Evolutionary conservation across 2,797 vertebrate species (phyloP).

Genomic region (Crenuchus spilurus): DNA sequence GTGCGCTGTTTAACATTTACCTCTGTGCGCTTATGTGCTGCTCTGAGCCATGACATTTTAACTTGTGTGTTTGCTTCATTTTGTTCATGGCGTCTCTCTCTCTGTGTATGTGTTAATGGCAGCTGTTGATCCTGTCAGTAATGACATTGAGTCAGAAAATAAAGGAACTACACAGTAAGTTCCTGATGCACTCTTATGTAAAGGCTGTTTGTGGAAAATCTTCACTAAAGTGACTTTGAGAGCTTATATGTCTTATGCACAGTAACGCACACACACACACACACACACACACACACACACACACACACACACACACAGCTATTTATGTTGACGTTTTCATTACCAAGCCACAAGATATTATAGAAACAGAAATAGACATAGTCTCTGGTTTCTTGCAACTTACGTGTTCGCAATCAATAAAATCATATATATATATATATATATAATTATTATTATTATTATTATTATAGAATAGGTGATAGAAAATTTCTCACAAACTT

Average conservation of each 20-base stretch:
- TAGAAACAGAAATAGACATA: neutral
- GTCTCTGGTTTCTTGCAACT: conserved; percentile 26
- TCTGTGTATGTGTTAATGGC: neutral
- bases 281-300: too few relatives aligned
- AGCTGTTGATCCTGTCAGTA: conserved; percentile 29
- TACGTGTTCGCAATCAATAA: too few relatives aligned
- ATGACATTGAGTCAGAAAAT: conserved; percentile 23
- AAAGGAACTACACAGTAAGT: neutral
- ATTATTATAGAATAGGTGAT: too few relatives aligned
- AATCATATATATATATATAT: too few relatives aligned
- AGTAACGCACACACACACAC: too few relatives aligned
- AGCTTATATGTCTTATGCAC: too few relatives aligned
- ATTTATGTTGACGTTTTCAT: conserved; percentile 36
- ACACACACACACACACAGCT: too few relatives aligned
- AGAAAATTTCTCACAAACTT: too few relatives aligned
- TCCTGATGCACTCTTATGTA: neutral
- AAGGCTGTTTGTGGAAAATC: neutral
- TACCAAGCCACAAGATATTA: conserved; percentile 32
- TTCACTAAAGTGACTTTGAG: too few relatives aligned
- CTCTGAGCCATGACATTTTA: too few relatives aligned
- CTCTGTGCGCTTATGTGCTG: neutral
- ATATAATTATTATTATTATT: too few relatives aligned
- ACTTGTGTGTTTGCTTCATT: neutral
- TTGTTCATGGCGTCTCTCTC: neutral
- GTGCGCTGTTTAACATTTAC: neutral